Conservation (phyloP, 2,797 vertebrate species). For the Anas bernieri region DNA sequence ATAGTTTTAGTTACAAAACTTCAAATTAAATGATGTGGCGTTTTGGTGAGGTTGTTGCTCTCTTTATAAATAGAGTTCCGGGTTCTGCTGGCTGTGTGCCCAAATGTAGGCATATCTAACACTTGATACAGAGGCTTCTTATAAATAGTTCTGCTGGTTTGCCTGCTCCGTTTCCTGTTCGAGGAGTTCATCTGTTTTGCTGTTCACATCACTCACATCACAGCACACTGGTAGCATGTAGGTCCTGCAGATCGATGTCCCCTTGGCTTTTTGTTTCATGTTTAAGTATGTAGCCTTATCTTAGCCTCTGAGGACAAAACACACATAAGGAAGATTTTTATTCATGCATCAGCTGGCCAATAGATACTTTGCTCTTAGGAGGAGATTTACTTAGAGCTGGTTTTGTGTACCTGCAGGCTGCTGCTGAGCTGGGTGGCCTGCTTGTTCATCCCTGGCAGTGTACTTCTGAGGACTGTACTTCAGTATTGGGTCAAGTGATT, state of each 20-base stretch:
- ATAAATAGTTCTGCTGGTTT: not conserved
- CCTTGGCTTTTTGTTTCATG: not conserved
- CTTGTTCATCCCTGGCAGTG: not conserved
- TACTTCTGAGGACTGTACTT: not conserved
- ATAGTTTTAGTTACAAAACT: not conserved
- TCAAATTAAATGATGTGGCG: not conserved
- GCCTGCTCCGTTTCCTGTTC: not conserved
- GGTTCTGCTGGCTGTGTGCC: not conserved
- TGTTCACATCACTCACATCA: not conserved
- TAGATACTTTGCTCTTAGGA: not conserved
- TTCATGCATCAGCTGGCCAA: not conserved
- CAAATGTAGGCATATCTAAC: not conserved
- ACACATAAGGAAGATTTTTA: not conserved
- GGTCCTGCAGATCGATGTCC: not conserved
- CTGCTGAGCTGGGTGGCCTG: not conserved
- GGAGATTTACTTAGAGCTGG: not conserved
- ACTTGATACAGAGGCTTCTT: not conserved
- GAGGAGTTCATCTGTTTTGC: not conserved
- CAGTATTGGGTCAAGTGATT: not conserved
- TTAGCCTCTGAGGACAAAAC: not conserved
- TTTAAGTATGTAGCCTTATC: not conserved
- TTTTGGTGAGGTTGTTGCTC: not conserved
- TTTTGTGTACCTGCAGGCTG: not conserved
- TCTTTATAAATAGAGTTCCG: not conserved
- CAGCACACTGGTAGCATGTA: not conserved